Evolutionary conservation across 2,113 vertebrate genomes (phyloP).

Genomic region (Excalfactoria chinensis): DNA sequence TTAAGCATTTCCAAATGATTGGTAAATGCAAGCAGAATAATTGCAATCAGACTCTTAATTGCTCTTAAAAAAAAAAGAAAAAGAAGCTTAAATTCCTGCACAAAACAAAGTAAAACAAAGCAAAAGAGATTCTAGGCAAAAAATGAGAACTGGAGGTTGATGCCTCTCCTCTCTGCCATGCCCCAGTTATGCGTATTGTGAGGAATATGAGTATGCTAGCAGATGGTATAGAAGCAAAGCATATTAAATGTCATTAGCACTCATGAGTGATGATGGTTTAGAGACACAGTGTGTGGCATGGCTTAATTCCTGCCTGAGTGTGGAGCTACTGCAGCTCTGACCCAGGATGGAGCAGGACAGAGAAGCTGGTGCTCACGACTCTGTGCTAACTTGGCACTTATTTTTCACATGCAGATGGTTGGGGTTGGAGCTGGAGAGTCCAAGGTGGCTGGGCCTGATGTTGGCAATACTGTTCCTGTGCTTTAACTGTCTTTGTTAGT

Average conservation of each 20-base stretch:
- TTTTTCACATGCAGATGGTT: not conserved
- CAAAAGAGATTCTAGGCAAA: not conserved
- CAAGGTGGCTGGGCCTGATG: not conserved
- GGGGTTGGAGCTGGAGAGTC: not conserved
- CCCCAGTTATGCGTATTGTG: rapidly evolving
- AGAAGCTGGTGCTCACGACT: rapidly evolving
- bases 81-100: not conserved
- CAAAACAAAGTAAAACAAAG: not conserved
- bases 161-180: not conserved
- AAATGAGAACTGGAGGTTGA: not conserved
- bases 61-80: not conserved
- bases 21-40: not conserved
- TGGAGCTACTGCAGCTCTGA: not conserved
- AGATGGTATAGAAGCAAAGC: not conserved
- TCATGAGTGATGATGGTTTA: not conserved
- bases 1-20: not conserved
- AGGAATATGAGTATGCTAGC: not conserved
- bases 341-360: not conserved
- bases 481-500: not conserved
- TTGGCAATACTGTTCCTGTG: not conserved
- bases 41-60: not conserved
- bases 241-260: not conserved
- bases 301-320: not conserved
- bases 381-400: not conserved
- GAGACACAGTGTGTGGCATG: not conserved